phyloP scores from a whole-genome alignment of 2,797 vertebrate genomes.

The Ptychobarbus kaznakovi region DNA sequence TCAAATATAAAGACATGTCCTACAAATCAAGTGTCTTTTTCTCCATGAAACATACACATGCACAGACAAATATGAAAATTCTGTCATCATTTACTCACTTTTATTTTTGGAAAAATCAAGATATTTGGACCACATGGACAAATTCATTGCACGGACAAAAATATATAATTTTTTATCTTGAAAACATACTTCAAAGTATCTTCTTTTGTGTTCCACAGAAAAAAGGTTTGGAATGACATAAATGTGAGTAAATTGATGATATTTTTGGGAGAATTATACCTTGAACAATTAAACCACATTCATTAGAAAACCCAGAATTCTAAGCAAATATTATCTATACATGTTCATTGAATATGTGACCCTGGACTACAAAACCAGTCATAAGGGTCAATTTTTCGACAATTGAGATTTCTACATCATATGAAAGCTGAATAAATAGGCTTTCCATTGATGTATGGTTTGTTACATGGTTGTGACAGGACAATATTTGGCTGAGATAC shows the following conservation, averaged over 20 bases:
- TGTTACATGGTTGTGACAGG: too few species aligned
- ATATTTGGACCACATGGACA: not conserved
- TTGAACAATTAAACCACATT: constrained; percentile 23
- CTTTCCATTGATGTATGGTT: too few species aligned
- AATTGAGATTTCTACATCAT: too few species aligned
- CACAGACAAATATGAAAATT: not conserved
- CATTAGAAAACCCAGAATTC: not conserved
- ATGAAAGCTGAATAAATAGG: too few species aligned
- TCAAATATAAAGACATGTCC: constrained; percentile 43
- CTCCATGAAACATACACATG: not conserved
- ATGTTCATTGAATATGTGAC: not conserved
- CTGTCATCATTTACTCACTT: not conserved
- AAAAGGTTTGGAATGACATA: not conserved
- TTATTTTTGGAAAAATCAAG: not conserved
- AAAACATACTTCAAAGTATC: not conserved
- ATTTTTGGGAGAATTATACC: not conserved
- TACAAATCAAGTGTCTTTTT: constrained; percentile 46
- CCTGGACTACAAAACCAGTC: too few species aligned
- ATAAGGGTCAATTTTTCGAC: too few species aligned
- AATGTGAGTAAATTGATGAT: not conserved
- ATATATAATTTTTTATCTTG: not conserved
- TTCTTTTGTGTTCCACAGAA: not conserved
- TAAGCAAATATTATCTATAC: not conserved
- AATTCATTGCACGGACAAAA: not conserved
- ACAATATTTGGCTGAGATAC: too few species aligned